Percentiles rank a stretch among this genome's conserved stretches.
Conservation (phyloP, 2,888 invertebrate genomes). For the Eucera pruinosa region DNA sequence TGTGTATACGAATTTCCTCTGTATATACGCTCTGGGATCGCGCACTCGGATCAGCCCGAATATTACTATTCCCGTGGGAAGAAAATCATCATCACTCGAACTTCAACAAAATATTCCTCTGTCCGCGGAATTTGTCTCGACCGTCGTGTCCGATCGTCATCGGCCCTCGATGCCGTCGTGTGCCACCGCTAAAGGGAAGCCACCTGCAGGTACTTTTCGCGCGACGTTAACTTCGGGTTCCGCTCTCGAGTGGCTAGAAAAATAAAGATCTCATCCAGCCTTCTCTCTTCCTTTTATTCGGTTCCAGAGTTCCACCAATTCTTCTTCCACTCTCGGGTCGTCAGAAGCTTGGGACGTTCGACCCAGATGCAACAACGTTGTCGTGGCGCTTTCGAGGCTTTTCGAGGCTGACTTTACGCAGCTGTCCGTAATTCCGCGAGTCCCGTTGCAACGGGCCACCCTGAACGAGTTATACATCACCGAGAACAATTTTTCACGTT, state of each 20-base stretch:
- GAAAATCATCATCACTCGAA: not conserved
- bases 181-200: constrained; percentile 48
- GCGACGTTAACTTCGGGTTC: constrained; percentile 51
- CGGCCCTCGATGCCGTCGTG: constrained; percentile 43
- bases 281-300: not conserved
- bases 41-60: constrained; percentile 1
- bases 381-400: constrained; percentile 69
- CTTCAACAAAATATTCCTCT: too few species aligned
- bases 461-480: constrained; percentile 79
- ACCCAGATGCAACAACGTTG: constrained; percentile 70
- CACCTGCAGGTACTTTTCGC: constrained; percentile 69
- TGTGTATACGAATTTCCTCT: constrained; percentile 37
- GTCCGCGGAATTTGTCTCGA: too few species aligned
- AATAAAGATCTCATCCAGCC: not conserved
- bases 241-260: constrained; percentile 1
- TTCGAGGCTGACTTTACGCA: constrained; percentile 75
- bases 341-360: constrained; percentile 72
- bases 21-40: constrained; percentile 4
- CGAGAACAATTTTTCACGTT: constrained; percentile 75
- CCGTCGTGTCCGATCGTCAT: constrained; percentile 38
- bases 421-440: constrained; percentile 69
- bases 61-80: too few species aligned
- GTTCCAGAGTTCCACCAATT: too few species aligned
- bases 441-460: constrained; percentile 80
- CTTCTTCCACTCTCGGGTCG: not conserved